These are phyloP conservation scores for Drosophila parthenogenetica DNA, from an alignment of 2,888 invertebrate genomes.

Conservation along the genomic window DNA sequence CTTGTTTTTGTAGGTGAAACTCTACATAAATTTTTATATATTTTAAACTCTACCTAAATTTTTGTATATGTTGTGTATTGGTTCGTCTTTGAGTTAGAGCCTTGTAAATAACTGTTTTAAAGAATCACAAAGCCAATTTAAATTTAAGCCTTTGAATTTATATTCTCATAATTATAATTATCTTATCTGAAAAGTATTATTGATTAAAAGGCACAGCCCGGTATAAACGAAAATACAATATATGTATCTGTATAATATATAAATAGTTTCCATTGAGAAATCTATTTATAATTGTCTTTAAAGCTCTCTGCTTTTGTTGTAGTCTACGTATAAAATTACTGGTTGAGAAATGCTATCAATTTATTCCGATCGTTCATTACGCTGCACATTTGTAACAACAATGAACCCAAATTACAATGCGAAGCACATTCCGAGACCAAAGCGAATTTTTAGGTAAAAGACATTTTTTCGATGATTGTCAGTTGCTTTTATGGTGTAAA, in stretches of 20 bases:
- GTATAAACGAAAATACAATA: slow-evolving; percentile 1
- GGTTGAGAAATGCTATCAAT: slow-evolving; percentile 5
- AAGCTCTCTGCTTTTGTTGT: background rate
- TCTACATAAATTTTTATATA: no score
- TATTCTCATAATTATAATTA: background rate
- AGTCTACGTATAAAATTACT: slow-evolving; percentile 5
- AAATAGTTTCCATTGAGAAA: slow-evolving; percentile 39
- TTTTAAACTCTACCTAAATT: no score
- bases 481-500: slow-evolving; percentile 24
- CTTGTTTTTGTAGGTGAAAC: no score
- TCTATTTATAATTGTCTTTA: slow-evolving; percentile 54
- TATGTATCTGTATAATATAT: slow-evolving; percentile 12
- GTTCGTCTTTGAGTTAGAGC: no score
- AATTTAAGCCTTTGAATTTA: no score
- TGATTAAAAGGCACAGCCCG: background rate
- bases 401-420: slow-evolving; percentile 40
- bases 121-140: no score
- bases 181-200: slow-evolving; percentile 30
- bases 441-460: slow-evolving; percentile 2
- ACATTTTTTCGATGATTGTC: slow-evolving; percentile 8
- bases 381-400: slow-evolving; percentile 34
- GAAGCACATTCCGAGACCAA: slow-evolving; percentile 18
- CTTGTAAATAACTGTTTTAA: no score
- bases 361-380: slow-evolving; percentile 25
- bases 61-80: no score